Evolutionary conservation across 1,140 invertebrate species (phyloP).

Genomic region (Drosophila bocki): DNA sequence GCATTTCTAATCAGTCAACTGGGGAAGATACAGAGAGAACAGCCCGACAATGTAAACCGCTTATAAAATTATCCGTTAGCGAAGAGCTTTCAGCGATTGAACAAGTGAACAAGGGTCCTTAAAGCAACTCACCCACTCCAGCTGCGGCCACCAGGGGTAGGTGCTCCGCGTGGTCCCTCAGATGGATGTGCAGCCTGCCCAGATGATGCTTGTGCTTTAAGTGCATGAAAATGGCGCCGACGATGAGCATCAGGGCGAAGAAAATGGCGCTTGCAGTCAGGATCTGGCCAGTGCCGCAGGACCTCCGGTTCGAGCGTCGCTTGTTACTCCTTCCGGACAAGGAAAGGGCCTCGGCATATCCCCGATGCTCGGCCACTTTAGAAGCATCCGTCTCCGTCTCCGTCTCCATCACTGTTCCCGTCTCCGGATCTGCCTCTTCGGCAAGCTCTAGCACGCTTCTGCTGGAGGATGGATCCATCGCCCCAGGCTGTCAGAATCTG

Average conservation of each 20-base stretch:
- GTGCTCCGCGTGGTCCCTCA: neutral
- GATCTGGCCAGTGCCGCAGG: conserved; percentile 28
- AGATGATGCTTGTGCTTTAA: conserved; percentile 65
- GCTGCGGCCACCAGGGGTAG: conserved; percentile 18
- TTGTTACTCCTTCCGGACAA: conserved; percentile 2
- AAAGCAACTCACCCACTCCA: conserved; percentile 32
- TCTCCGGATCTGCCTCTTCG: neutral
- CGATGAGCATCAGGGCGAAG: conserved; percentile 57
- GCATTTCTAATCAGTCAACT: conserved; percentile 40
- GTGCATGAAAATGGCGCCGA: conserved; percentile 70
- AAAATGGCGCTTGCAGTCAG: conserved; percentile 51
- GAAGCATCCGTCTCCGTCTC: conserved; percentile 12
- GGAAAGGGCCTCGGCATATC: conserved; percentile 22
- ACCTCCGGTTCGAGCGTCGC: neutral
- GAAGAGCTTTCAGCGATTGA: conserved; percentile 22
- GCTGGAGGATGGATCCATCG: conserved; percentile 30
- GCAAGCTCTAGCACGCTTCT: conserved; percentile 27
- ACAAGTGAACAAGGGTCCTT: conserved; percentile 24
- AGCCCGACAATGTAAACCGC: conserved; percentile 14
- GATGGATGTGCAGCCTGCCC: conserved; percentile 56
- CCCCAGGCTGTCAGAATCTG: conserved; percentile 7
- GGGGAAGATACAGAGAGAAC: conserved; percentile 18
- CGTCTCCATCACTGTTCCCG: neutral
- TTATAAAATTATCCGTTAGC: conserved; percentile 24
- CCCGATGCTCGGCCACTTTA: conserved; percentile 25